Evolutionary conservation across 2,888 invertebrate genomes (phyloP), one percentile per base, ranked within the genome.

Genomic region (Holacanthella duospinosa): DNA sequence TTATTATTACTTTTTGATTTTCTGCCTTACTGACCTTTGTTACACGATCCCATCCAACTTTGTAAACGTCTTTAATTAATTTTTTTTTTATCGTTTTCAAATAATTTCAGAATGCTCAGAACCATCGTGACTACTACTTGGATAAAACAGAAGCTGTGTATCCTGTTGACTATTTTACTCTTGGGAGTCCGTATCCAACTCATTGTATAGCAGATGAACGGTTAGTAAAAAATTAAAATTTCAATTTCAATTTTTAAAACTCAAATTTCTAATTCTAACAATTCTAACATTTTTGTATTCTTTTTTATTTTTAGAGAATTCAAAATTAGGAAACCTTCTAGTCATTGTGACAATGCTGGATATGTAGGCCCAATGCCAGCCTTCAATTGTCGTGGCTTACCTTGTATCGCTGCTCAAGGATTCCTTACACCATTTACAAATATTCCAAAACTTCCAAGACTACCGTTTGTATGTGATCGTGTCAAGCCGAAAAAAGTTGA

Each of bases 201-300:
- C 63, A 68, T 1, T 72, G 72, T 62, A 68, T 68, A 21, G 68
- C 65, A 6, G 72, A 71, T 60, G 72, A 72, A 63, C 69, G 67
- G 69, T 64, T 62, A 43, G 57, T 2, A 53, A 55, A 55, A 55
- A 25, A 12, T 26, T 26, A n/a, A 21, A 21, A 9, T 53, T 21
- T 12, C n/a, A 25, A 21, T 21, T 9, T n/a, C 21, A 6, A 21
- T 6, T 53, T 6, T 53, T 6, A 53, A 21, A 53, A 21, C 9
- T n/a, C 54, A 6, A 9, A 53, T 12, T 53, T 26, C 55, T 21
- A 55, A 55, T 55, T 24, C 24, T 55, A 53, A 21, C 12, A 53
- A 53, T 53, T 53, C 24, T 53, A 53, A 43, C 24, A 26, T 36
- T 43, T 56, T n/a, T n/a, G n/a, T n/a, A n/a, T n/a, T n/a, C 26